Base-by-base conservation (phyloP, 2,888 invertebrate genomes). In the Microctonus brassicae region DNA sequence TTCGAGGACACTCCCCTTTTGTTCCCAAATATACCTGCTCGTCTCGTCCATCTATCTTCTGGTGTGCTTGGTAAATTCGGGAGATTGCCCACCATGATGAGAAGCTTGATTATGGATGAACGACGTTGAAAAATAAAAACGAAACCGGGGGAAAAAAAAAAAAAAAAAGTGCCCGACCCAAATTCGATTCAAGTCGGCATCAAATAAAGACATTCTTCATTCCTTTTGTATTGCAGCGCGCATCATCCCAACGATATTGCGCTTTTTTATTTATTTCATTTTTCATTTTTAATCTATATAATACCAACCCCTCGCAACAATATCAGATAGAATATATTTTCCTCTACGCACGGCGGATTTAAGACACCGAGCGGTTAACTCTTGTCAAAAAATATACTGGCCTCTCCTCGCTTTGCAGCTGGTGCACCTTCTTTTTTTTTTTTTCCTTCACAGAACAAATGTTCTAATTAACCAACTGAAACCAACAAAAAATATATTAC, bases 171-270 rank as follows among this genome's bases (percentile, higher is more conserved):
- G 60, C 71, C 29, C 77, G 78, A 79, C 76, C 78, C 75, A 73
- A 76, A 84, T 86, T 85, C 82, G 82, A 79, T 76, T 78, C 79
- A 77, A 79, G 63, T 76, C 79, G 73, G 76, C 76, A 76, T 83
- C 78, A 85, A 86, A 87, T 86, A 85, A 83, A 86, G 87, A 85
- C 84, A 86, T 86, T 83, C 81, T 80, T 87, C 87, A 84, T 84
- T 81, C 77, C 81, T 80, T 82, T 83, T 83, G 81, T 83, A 77
- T 77, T 76, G 69, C 58, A 69, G 65, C 55, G 65, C 55, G 62
- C 68, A 36, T 70, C 74, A 75, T 71, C 69, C 65, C 17, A 57
- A 42, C 26, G 34, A 33, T 10, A 36, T 47, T 11, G n/a, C 26
- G 24, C 26, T 42, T 2, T 36, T 68, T 60, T 61, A n/a, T 22